phyloP scores from a whole-genome alignment of 2,888 invertebrate species.

The Odontocerum albicorne region DNA sequence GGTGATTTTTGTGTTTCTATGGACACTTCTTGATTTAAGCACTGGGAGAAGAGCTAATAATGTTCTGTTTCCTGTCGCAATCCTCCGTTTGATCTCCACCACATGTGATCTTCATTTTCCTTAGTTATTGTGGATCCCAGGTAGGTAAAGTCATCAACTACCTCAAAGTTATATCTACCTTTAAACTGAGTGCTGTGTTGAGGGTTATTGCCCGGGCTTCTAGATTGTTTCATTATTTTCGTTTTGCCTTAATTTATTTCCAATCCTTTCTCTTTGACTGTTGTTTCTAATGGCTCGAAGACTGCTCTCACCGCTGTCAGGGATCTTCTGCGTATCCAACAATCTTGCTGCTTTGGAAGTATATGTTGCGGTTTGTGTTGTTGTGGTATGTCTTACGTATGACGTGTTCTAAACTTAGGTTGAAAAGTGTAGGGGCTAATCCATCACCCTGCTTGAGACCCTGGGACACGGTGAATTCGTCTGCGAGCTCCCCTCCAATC shows the following conservation, averaged over 20 bases:
- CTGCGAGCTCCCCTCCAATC: not conserved
- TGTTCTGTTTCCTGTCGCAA: not conserved
- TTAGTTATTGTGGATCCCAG: not conserved
- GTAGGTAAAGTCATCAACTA: not conserved
- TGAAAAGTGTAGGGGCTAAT: not conserved
- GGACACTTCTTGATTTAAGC: not conserved
- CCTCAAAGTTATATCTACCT: not conserved
- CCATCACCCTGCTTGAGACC: not conserved
- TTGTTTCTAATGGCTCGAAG: not conserved
- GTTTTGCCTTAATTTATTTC: not conserved
- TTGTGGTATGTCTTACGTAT: not conserved
- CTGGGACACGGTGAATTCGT: conserved; percentile 5
- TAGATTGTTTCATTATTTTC: conserved; percentile 2
- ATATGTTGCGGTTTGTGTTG: not conserved
- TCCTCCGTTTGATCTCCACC: not conserved
- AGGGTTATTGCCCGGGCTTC: too few relatives aligned
- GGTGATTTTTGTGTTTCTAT: too few relatives aligned
- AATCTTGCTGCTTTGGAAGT: not conserved
- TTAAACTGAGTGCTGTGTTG: not conserved
- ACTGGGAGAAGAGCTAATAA: not conserved
- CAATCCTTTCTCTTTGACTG: not conserved
- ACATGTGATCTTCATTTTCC: not conserved
- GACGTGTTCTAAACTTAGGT: not conserved
- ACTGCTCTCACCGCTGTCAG: not conserved
- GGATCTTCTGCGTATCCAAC: not conserved